These are phyloP conservation scores for Leucozona laternaria DNA, from an alignment of 2,888 invertebrate genomes.

Conservation along the genomic window DNA sequence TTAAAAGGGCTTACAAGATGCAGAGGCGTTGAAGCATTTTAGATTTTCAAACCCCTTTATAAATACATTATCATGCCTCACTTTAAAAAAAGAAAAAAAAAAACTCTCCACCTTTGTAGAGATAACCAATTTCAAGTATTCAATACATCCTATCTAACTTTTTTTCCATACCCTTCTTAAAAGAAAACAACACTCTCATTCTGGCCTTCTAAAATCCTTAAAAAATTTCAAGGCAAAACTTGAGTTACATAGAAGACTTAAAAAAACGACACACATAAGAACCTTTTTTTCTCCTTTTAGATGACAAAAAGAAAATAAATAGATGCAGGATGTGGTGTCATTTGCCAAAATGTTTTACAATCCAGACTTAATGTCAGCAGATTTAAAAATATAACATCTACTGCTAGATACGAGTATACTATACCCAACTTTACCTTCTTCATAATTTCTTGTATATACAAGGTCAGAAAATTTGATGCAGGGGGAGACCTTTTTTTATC, in stretches of 20 bases:
- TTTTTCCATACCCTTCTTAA: not conserved
- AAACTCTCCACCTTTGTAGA: constrained; percentile 22
- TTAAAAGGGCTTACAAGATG: not conserved
- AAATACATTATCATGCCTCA: constrained; percentile 26
- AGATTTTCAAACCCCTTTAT: not conserved
- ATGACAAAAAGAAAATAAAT: constrained; percentile 9
- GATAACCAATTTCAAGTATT: constrained; percentile 11
- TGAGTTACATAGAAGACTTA: not conserved
- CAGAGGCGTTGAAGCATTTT: constrained; percentile 10
- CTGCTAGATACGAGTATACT: not conserved
- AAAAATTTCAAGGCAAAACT: constrained; percentile 12
- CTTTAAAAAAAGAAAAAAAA: constrained; percentile 14
- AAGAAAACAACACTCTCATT: not conserved
- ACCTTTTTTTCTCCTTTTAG: not conserved
- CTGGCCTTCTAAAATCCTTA: not conserved
- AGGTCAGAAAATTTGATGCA: constrained; percentile 35
- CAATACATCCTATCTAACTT: not conserved
- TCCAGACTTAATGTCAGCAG: constrained; percentile 33
- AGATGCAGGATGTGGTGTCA: constrained; percentile 26
- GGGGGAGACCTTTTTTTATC: constrained; percentile 45
- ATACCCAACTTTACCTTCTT: constrained; percentile 11
- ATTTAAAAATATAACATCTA: constrained; percentile 21
- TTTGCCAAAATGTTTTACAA: constrained; percentile 34
- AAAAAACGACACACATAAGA: not conserved
- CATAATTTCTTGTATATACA: constrained; percentile 44